These are phyloP conservation scores for Triplophysa rosa DNA, from an alignment of 2,113 vertebrate species.

Conservation along the genomic window DNA sequence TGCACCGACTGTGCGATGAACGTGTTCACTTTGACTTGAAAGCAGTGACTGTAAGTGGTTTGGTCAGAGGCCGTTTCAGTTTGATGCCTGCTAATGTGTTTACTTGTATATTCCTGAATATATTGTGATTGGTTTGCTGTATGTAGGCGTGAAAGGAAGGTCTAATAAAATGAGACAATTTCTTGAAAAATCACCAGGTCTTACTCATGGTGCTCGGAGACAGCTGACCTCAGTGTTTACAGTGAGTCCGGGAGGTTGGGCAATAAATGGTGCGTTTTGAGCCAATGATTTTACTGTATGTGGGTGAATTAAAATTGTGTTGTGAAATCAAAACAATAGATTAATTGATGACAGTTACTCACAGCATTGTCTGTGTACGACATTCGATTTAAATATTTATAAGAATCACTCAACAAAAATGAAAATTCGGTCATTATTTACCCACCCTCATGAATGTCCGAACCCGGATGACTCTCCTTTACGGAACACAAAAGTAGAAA, in stretches of 20 bases:
- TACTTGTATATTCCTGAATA: neutral
- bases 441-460: too few species aligned
- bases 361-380: neutral
- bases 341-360: slow-evolving; percentile 5
- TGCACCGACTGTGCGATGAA: slow-evolving; percentile 7
- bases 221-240: slow-evolving; percentile 52
- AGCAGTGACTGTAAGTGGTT: slow-evolving; percentile 12
- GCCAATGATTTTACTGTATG: slow-evolving; percentile 31
- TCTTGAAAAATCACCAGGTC: slow-evolving; percentile 17
- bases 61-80: slow-evolving; percentile 35
- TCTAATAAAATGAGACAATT: neutral
- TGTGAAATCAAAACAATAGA: slow-evolving; percentile 17
- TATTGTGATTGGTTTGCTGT: neutral
- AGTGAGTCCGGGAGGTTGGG: slow-evolving; percentile 8
- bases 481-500: too few species aligned
- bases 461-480: too few species aligned
- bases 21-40: neutral
- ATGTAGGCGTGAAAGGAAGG: neutral
- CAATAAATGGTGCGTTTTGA: slow-evolving; percentile 41
- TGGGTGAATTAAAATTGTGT: neutral
- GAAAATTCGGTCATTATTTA: too few species aligned
- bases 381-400: slow-evolving; percentile 9
- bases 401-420: neutral
- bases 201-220: slow-evolving; percentile 48
- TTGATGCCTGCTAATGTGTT: slow-evolving; percentile 14